Evolutionary conservation across 2,888 invertebrate genomes (phyloP), one percentile per base, ranked within the genome.

Genomic region (Chromoteleia sp.): DNA sequence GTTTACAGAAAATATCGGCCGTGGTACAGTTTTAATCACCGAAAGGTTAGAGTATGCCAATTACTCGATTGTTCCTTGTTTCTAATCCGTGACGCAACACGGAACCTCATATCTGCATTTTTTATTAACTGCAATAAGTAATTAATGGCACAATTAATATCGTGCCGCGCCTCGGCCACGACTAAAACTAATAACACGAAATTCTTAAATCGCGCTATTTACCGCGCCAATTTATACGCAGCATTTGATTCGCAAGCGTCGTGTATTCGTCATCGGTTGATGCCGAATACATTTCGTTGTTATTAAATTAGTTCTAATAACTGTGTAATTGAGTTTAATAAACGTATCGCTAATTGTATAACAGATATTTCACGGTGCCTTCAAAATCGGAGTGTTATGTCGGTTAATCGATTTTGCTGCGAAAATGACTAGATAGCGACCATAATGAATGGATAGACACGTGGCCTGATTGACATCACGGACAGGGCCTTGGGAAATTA

Each of bases 361-460:
- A 70, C 63, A 63, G 70, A 48, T 56, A 77, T 63, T 70, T 70
- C 45, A 70, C 30, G 58, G 70, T 56, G 70, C 54, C 63, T 48
- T 41, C 63, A 65, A 61, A 77, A 61, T 41, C 63, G 61, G 19
- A 48, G 19, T 48, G 65, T 71, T 65, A 71, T 71, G 65, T 63
- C 65, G 50, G 56, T 50, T 78, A 71, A 78, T 78, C 71, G 78
- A 78, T 71, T 78, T 65, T 59, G 65, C 63, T 50, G 8, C 29
- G 65, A 71, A 78, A 78, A 71, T 73, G 71, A 73, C 67, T 67
- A 65, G 71, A 71, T 73, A 78, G 56, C 56, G 19, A 52, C 59
- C 43, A 65, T 67, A 78, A 71, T 78, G 65, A 78, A 65, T 78
- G 71, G 59, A 78, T 71, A 67, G 71, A 76, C 77, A 19, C 67